Percentiles rank a stretch among this genome's conserved stretches.
phyloP scores from a whole-genome alignment of 2,113 vertebrate genomes.

The Halcyon malimbica region DNA sequence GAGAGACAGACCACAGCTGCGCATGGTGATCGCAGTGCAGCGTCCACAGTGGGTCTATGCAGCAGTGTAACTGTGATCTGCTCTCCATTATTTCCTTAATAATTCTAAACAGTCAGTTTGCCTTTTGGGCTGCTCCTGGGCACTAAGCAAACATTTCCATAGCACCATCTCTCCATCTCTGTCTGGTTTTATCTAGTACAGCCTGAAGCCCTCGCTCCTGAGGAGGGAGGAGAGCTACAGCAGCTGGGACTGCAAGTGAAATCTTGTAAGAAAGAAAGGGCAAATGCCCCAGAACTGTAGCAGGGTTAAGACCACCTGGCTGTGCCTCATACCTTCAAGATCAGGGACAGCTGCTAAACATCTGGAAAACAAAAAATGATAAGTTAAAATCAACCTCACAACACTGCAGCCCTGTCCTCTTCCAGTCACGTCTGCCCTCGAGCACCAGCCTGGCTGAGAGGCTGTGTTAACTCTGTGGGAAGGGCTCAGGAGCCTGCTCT shows the following conservation, averaged over 20 bases:
- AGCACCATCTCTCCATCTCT: not conserved
- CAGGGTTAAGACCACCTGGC: not conserved
- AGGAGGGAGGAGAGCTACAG: not conserved
- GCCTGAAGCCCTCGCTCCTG: not conserved
- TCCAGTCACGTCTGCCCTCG: not conserved
- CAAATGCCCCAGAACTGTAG: not conserved
- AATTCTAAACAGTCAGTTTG: slow-evolving; percentile 28
- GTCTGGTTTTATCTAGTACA: not conserved
- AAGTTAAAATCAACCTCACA: not conserved
- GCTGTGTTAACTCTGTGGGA: not conserved
- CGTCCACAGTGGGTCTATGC: not conserved
- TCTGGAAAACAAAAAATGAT: not conserved
- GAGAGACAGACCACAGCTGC: not conserved
- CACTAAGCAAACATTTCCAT: not conserved
- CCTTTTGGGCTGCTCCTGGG: slow-evolving; percentile 33
- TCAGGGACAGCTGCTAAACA: not conserved
- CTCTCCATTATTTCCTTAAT: slow-evolving; percentile 32
- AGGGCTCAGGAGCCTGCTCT: not conserved
- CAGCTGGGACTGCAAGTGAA: not conserved
- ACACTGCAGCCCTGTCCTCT: not conserved
- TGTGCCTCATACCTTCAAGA: not conserved
- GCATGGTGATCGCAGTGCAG: not conserved
- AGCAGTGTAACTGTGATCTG: slow-evolving; percentile 10
- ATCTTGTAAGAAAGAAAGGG: not conserved
- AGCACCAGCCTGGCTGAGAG: not conserved